Percentiles rank a stretch among this genome's conserved stretches.
phyloP scores from a whole-genome alignment of 2,888 invertebrate genomes.

The Phoronis australis region DNA sequence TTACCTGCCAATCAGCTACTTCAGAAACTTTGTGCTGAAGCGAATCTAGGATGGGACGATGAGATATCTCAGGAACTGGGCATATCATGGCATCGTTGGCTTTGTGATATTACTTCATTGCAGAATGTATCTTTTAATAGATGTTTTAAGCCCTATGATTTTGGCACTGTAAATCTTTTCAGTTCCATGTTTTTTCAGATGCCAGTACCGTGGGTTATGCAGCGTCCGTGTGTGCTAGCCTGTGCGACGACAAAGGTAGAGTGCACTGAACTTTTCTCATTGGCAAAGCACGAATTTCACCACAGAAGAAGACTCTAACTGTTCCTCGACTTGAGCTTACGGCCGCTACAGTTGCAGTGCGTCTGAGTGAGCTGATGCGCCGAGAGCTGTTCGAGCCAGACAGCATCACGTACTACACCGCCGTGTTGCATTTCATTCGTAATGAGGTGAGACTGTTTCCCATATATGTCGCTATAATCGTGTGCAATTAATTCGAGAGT shows the following conservation, averaged over 20 bases:
- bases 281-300: constrained; percentile 3
- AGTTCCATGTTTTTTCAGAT: constrained; percentile 6
- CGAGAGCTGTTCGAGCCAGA: constrained; percentile 3
- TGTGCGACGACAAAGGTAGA: background rate
- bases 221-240: constrained; percentile 1
- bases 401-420: background rate
- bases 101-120: too few species aligned
- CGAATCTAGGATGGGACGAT: too few species aligned
- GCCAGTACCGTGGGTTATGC: too few species aligned
- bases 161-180: background rate
- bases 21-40: too few species aligned
- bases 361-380: background rate
- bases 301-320: constrained; percentile 3
- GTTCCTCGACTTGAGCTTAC: too few species aligned
- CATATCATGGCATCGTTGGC: too few species aligned
- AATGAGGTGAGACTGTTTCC: constrained; percentile 3
- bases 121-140: constrained; percentile 4
- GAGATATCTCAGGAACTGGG: too few species aligned
- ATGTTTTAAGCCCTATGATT: constrained; percentile 2
- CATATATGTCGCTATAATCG: constrained; percentile 6
- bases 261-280: constrained; percentile 4
- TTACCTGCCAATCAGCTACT: too few species aligned
- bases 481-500: background rate
- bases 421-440: constrained; percentile 1
- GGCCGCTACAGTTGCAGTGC: constrained; percentile 1